Evolutionary conservation across 2,113 vertebrate genomes (phyloP), one percentile per base, ranked within the genome.

Genomic region (Blennius ocellaris): DNA sequence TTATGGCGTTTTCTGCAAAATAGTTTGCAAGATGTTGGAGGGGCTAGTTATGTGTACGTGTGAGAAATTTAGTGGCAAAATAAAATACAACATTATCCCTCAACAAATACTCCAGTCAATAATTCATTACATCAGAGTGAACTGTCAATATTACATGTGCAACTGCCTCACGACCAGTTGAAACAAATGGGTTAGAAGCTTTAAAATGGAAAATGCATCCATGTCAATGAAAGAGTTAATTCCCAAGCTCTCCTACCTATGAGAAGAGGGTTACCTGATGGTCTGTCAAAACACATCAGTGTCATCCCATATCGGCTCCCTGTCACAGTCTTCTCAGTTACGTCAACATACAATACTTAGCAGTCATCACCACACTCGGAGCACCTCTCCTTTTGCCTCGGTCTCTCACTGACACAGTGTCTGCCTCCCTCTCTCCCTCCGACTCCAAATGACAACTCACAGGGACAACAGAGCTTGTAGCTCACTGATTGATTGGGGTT

Each of bases 301-400:
- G 60, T 72, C 59, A 59, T 75, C 39, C 70, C 15, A 52, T 53
- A 78, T 61, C 68, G 69, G 65, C 60, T 57, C n/a, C 14, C 68
- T 73, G 80, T 80, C 81, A 78, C n/a, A 53, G 17, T 73, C 80
- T 72, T 68, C 67, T 62, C 53, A 81, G 70, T 52, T 58, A 65
- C 12, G 55, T 81, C 83, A 86, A 81, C 76, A 82, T 74, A 64
- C 54, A 84, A 73, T 63, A 74, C 80, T 91, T 83, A 84, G 66
- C 76, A 85, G 89, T 87, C 84, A 71, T 78, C 51, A 2, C 84
- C 82, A 84, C 51, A 67, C 82, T 56, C 80, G 7, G 51, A 74
- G 69, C 67, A 57, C 51, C 73, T 75, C 69, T 75, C 66, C 78
- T 56, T 63, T 85, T 67, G 54, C 77, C 69, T 76, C 58, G 6